Base-by-base conservation (phyloP, 2,797 vertebrate genomes). In the Danio jaintianensis region DNA sequence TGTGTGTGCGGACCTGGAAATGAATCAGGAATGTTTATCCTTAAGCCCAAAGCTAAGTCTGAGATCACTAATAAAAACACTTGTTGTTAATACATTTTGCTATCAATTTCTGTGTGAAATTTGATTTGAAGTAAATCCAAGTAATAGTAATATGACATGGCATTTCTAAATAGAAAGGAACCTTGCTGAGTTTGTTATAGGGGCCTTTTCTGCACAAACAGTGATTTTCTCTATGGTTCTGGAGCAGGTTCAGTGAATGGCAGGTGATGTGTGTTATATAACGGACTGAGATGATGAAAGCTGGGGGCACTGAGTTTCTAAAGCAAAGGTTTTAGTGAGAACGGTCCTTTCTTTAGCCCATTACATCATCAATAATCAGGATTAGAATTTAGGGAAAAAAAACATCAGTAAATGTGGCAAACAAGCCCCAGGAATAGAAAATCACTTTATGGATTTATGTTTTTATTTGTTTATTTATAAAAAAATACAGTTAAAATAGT, bases 11-110 rank as follows among this genome's bases (percentile, higher is more conserved):
- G 89, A 75, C 85, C 82, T 89, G 90, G 87, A 91, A 50, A 68
- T 62, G 53, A 77, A 82, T 88, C 89, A 91, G 87, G 87, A 91
- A 91, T 90, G 88, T 89, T 88, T 91, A 86, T 89, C 88, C 82
- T 84, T 85, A 87, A 88, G 62, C 64, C 63, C 70, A 79, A 81
- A 82, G 63, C 18, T 55, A 70, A 63, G 12, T 74, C 16, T 61
- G 7, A 50, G 16, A 61, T 2, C 16, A 50, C 7, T 16, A 43
- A 56, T 74, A 18, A 9, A 74, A 13, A 3, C 0, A 4, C 29
- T 29, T 29, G 29, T 29, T 29, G 29, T 29, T 29, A 29, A 29
- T 29, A 29, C 29, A 29, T 29, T 1, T 29, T 3, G 29, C 29
- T 29, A 29, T 29, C 29, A 29, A 29, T 29, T 29, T 29, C 29